Evolutionary conservation across 2,797 vertebrate genomes (phyloP), one percentile per base, ranked within the genome.

Genomic region (Fistularia commersonii): DNA sequence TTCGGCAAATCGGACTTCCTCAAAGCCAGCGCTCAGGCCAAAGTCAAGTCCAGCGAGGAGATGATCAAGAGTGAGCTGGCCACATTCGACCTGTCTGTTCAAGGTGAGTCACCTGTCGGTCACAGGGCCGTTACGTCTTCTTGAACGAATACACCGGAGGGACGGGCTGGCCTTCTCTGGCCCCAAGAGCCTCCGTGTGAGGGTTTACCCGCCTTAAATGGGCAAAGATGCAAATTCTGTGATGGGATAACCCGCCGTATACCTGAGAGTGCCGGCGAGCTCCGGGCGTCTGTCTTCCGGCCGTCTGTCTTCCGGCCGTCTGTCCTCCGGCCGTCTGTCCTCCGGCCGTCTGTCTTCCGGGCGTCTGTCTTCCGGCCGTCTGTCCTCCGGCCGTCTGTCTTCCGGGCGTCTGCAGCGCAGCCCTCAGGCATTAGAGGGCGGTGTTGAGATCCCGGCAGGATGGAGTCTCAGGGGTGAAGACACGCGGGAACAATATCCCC

Each of bases 1-100:
- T 98, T 98, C 81, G 97, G 94, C 83, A 99, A 96, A 83, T 98
- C 96, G 42, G 97, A 99, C 88, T 99, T 99, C 80, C 87, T 99
- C 46, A 90, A 98, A 86, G 97, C 96, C 1, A 96, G 92, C 45
- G 80, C 95, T 15, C 97, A 99, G 76, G 76, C 93, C 72, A 98
- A 98, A 78, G 89, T 98, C 76, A 97, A 98, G 69, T 99, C 97
- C 63, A 99, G 97, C 2, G 97, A 99, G 76, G 97, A 99, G 88
- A 99, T 99, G 97, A 99, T 99, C 85, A 95, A 87, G 89, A 96
- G 88, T 0, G 97, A 99, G 51, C 90, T 99, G 54, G 97, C 95
- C 1, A 99, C 97, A 4, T 98, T 99, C 81, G 97, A 99, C 82
- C 86, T 99, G 56, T 98, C 90, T 33, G 95, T 98, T 71, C 97